Evolutionary conservation across 2,113 vertebrate species (phyloP).

Genomic region (Odocoileus hemionus): DNA sequence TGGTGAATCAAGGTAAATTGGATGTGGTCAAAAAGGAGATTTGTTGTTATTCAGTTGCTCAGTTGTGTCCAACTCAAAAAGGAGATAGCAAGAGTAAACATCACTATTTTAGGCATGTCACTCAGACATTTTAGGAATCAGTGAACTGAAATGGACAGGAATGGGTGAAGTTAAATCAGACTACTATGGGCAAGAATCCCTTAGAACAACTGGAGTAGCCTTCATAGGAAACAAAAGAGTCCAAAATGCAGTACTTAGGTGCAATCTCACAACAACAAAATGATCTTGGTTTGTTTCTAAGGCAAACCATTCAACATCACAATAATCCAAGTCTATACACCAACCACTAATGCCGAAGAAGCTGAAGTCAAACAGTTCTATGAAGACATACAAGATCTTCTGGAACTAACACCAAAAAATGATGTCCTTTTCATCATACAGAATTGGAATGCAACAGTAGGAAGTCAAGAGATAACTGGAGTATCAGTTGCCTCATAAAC

Average conservation of each 20-base stretch:
- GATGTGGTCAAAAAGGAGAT: neutral
- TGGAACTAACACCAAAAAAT: neutral
- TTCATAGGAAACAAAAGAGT: neutral
- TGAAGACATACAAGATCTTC: neutral
- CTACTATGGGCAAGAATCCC: neutral
- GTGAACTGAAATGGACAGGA: neutral
- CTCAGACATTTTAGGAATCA: neutral
- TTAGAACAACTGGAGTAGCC: neutral
- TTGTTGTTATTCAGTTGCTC: neutral
- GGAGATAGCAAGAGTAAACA: neutral
- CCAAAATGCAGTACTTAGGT: neutral
- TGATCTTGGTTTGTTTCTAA: neutral
- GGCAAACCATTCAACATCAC: neutral
- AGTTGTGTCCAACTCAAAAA: neutral
- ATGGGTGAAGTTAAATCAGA: neutral
- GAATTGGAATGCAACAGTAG: neutral
- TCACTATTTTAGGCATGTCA: neutral
- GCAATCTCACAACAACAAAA: neutral
- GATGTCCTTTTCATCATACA: neutral
- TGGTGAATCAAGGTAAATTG: neutral
- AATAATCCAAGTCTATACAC: neutral
- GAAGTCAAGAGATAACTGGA: neutral
- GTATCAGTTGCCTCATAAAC: neutral
- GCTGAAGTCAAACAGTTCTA: neutral
- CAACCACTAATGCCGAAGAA: neutral